These are phyloP conservation scores for Arbacia lixula DNA, from an alignment of 53 echinoderm and acorn worm species.

Conservation along the genomic window DNA sequence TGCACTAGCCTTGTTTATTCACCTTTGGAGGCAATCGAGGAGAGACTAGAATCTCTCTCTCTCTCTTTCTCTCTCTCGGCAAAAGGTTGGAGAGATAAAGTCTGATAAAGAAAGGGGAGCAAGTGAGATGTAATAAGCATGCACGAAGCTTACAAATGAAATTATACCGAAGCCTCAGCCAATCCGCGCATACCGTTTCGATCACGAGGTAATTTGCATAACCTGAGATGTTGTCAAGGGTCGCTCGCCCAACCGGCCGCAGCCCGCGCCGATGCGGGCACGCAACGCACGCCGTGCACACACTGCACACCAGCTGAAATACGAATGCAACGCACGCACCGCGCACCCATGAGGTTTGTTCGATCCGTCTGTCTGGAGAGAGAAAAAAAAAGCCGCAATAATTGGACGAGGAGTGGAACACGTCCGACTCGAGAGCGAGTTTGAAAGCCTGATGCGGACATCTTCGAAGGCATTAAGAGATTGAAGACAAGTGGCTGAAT, in stretches of 20 bases:
- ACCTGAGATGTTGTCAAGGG: conserved; percentile 8
- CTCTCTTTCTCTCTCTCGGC: too few species aligned
- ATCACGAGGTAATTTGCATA: conserved; percentile 38
- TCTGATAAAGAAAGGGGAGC: neutral
- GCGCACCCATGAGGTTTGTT: neutral
- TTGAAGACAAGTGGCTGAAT: too few species aligned
- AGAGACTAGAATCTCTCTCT: neutral
- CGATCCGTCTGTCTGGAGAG: too few species aligned
- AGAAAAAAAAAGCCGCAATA: neutral
- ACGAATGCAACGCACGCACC: conserved; percentile 21
- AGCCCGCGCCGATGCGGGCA: neutral
- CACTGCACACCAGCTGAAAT: neutral
- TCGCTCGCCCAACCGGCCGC: neutral
- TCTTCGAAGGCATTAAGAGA: too few species aligned
- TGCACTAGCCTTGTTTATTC: conserved; percentile 32
- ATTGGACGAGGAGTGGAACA: conserved; percentile 20
- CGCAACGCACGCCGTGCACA: conserved; percentile 1
- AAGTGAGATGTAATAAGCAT: neutral
- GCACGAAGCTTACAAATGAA: neutral
- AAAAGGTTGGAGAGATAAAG: too few species aligned
- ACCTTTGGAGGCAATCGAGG: conserved; percentile 11
- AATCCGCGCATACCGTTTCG: neutral
- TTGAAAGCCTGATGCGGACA: too few species aligned
- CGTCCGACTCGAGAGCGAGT: conserved; percentile 30
- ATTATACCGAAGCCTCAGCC: neutral